Evolutionary conservation across 1,140 invertebrate genomes (phyloP), one percentile per base, ranked within the genome.

Genomic region (Nasonia vitripennis): DNA sequence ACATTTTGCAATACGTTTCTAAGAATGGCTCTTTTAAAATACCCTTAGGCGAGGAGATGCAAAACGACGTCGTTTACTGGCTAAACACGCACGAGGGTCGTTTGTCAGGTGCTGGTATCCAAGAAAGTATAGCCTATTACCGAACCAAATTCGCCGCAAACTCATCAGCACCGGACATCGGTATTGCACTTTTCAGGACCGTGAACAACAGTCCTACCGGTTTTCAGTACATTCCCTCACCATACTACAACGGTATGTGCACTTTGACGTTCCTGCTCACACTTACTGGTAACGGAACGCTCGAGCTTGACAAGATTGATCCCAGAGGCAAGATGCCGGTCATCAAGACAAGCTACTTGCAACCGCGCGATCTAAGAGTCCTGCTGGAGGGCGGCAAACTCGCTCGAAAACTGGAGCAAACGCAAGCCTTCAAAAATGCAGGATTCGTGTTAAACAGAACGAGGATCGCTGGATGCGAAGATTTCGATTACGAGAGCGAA

Each of bases 81-180:
- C 80, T 94, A 93, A 0, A 93, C 93, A 1, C 77, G 94, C n/a
- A 94, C 93, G 0, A 93, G 94, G 78, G 90, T 23, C 70, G 2
- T 12, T 27, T 71, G 62, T 67, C 62, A n/a, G 5, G 14, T 2
- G 12, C 14, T 20, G 62, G 62, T 20, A 12, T 14, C 62, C 14
- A 20, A 67, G n/a, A 67, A 20, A 67, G 2, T 67, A 67, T 20
- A 6, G 11, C 62, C 3, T 67, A 20, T 67, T 71, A 87, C 92
- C 0, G 91, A 88, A 27, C 90, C 0, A 41, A 41, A 41, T 41
- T 41, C 74, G 14, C 27, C 17, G 12, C 31, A 77, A 23, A 77
- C 4, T 5, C 34, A 34, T 17, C 74, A 12, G 11, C 37, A 74
- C 74, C 88, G 5, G 41, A 84, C 0, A 89, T 91, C 74, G 88